Percentiles rank a stretch among this genome's conserved stretches.
Conservation (phyloP, 2,888 invertebrate genomes). For the Hermaeophaga mercurialis region DNA sequence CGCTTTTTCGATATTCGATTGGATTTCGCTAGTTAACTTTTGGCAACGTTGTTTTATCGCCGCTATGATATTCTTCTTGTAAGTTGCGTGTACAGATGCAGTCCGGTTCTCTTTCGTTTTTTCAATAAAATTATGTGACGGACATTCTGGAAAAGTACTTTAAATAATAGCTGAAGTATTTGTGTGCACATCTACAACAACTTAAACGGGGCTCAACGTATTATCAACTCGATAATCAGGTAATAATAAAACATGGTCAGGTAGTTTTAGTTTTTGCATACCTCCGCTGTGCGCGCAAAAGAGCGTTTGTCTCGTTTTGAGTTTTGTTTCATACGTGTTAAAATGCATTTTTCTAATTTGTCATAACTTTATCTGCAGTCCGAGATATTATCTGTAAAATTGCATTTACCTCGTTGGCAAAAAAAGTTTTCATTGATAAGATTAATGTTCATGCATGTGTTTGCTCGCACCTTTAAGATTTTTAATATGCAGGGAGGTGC, state of each 20-base stretch:
- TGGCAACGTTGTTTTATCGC: constrained; percentile 37
- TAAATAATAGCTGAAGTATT: constrained; percentile 33
- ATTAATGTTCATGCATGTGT: constrained; percentile 11
- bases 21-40: background rate
- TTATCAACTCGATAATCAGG: constrained; percentile 34
- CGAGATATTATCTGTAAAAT: background rate
- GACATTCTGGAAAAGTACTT: constrained; percentile 39
- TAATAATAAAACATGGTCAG: constrained; percentile 39
- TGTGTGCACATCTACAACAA: constrained; percentile 19
- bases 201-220: constrained; percentile 17
- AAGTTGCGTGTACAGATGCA: constrained; percentile 39
- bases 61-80: constrained; percentile 32
- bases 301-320: constrained; percentile 33
- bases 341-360: background rate
- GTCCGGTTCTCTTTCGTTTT: constrained; percentile 38
- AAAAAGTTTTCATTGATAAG: constrained; percentile 14
- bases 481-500: background rate
- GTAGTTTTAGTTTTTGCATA: constrained; percentile 39
- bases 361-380: constrained; percentile 3
- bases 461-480: constrained; percentile 3
- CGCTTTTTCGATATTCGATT: background rate
- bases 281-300: constrained; percentile 42
- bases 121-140: constrained; percentile 39
- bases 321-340: constrained; percentile 25
- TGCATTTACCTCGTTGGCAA: background rate